Base-by-base conservation (phyloP, 2,888 invertebrate species). In the Axea sp. region DNA sequence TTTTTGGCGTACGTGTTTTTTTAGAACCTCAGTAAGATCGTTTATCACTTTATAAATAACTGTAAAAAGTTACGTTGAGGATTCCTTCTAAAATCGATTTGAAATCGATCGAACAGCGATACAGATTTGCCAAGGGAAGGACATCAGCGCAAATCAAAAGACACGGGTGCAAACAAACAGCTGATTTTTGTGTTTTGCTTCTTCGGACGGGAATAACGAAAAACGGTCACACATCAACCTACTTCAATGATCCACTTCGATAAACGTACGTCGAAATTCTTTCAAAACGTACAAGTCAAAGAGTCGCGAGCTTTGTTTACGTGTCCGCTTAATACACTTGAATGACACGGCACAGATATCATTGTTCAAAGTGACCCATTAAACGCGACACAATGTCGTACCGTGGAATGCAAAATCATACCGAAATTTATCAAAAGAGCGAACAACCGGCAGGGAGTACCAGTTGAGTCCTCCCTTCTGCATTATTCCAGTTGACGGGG, bases 331-430 rank as follows among this genome's bases (percentile, higher is more conserved):
- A 43, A 59, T 33, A 28, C 26, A 45, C 15, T 45, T 26, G 62
- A 51, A 51, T 49, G 62, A 31, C 43, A 45, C 33, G 17, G 24
- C 53, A 31, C 14, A 55, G 55, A 65, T 64, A 53, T 3, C 33
- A 51, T 60, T 60, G 60, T 64, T 33, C 3, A 30, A 22, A 12
- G 8, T 41, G 51, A 51, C 64, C 41, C 30, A 53, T 22, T 51
- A 64, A 51, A 53, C 26, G 15, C 6, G 33, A 11, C 62, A 41
- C 49, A 49, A 41, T 51, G 43, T 43, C 12, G 39, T 6, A n/a
- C 15, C 28, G 19, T 19, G 31, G 43, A 64, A 51, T 17, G 51
- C 43, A 11, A 37, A 60, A 31, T 49, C 49, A 22, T 19, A 22
- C 8, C 15, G 45, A 49, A 35, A 37, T 43, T 60, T 60, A 15